These are phyloP conservation scores for Salpingus planirostris DNA, from an alignment of 2,888 invertebrate genomes.

Conservation along the genomic window DNA sequence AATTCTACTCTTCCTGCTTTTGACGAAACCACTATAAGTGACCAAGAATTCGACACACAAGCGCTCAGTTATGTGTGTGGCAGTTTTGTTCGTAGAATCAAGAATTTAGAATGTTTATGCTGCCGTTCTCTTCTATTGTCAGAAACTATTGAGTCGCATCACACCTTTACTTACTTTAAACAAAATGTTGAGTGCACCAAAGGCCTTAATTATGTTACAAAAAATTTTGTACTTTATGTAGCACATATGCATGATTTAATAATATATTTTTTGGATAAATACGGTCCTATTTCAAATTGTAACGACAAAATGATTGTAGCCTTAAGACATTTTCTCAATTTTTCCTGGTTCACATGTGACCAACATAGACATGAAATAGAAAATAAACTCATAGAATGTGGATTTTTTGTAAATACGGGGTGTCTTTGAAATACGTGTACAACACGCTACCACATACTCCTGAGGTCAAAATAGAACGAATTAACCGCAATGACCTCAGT, in stretches of 20 bases:
- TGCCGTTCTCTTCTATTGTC: not conserved
- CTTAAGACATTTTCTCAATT: not conserved
- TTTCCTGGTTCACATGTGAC: not conserved
- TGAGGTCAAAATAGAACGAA: too few species aligned
- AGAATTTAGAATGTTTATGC: not conserved
- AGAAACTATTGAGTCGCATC: not conserved
- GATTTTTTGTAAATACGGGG: too few species aligned
- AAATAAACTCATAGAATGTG: too few species aligned
- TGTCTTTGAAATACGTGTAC: too few species aligned
- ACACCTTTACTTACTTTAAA: not conserved
- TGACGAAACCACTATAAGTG: not conserved
- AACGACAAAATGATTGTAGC: not conserved
- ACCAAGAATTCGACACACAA: constrained; percentile 1
- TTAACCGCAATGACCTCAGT: too few species aligned
- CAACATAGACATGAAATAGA: not conserved
- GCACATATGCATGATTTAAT: not conserved
- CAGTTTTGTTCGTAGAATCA: constrained; percentile 2
- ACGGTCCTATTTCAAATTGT: not conserved
- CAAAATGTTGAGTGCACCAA: not conserved
- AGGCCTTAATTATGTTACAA: not conserved
- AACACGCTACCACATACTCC: too few species aligned
- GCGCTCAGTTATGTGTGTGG: constrained; percentile 3
- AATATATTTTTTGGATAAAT: not conserved
- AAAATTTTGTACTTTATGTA: not conserved
- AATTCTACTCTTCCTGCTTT: not conserved